These are phyloP conservation scores for Vombatus ursinus DNA, from an alignment of 2,113 vertebrate genomes.

Conservation along the genomic window DNA sequence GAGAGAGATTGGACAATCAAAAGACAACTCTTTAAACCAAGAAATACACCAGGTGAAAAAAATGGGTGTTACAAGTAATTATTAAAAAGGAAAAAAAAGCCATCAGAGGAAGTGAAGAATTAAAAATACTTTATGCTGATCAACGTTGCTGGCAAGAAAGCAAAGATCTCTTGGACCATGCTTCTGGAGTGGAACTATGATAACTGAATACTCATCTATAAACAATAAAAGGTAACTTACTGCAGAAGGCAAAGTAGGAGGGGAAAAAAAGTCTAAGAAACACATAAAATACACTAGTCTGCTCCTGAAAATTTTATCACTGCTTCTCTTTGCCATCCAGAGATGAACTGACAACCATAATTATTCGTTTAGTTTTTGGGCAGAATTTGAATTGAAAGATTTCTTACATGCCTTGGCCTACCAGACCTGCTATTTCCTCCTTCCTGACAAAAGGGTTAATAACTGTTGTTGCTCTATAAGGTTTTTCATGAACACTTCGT, in stretches of 20 bases:
- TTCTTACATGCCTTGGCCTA: not conserved
- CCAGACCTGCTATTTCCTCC: not conserved
- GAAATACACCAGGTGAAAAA: not conserved
- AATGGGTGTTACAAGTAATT: constrained; percentile 72
- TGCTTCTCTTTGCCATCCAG: not conserved
- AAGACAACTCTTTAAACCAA: constrained; percentile 48
- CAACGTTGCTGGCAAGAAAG: not conserved
- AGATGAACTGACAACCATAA: not conserved
- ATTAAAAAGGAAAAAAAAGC: constrained; percentile 76
- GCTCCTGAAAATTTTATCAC: not conserved
- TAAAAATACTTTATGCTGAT: constrained; percentile 67
- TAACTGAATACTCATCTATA: not conserved
- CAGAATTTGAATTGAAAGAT: not conserved
- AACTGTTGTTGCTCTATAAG: not conserved
- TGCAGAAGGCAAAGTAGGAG: not conserved
- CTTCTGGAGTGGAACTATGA: constrained; percentile 30
- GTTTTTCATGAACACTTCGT: not conserved
- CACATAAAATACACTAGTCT: not conserved
- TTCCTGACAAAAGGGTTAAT: not conserved
- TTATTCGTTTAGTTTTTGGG: not conserved
- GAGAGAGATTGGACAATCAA: constrained; percentile 73
- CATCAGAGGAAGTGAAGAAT: constrained; percentile 77
- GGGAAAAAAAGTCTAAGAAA: not conserved
- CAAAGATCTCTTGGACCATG: constrained; percentile 48
- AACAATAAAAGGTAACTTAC: not conserved